Evolutionary conservation across 2,113 vertebrate species (phyloP).

Genomic region (Collichthys lucidus): DNA sequence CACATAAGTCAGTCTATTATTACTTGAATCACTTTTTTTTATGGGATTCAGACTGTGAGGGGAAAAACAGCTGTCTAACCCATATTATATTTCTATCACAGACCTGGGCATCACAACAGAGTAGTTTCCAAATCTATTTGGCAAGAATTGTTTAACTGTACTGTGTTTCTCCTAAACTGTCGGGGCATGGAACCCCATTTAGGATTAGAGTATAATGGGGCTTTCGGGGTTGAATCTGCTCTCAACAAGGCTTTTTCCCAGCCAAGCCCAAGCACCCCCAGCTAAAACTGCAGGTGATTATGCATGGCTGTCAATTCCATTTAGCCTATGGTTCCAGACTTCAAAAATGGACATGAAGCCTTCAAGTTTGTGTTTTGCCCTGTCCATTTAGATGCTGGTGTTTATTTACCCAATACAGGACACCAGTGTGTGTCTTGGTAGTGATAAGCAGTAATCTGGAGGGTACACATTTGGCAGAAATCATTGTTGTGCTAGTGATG

Average conservation of each 20-base stretch:
- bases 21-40: conserved; percentile 1
- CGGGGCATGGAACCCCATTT: conserved; percentile 76
- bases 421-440: conserved; percentile 74
- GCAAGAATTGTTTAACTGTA: conserved; percentile 46
- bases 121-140: conserved; percentile 57
- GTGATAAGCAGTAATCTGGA: conserved; percentile 82
- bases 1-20: not conserved
- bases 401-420: conserved; percentile 81
- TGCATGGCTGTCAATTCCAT: conserved; percentile 83
- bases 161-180: conserved; percentile 69
- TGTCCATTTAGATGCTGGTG: conserved; percentile 68
- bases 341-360: conserved; percentile 81
- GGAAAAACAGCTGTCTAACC: not conserved
- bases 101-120: conserved; percentile 19
- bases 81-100: conserved; percentile 37
- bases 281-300: conserved; percentile 81
- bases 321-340: conserved; percentile 76
- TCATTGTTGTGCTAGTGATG: conserved; percentile 81
- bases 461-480: conserved; percentile 79
- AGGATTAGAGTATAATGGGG: conserved; percentile 81
- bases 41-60: not conserved
- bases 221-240: conserved; percentile 73
- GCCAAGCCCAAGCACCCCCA: conserved; percentile 70
- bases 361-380: conserved; percentile 71
- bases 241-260: conserved; percentile 75